Conservation (phyloP, 1,140 invertebrate species). For the Probaryconus sp. region DNA sequence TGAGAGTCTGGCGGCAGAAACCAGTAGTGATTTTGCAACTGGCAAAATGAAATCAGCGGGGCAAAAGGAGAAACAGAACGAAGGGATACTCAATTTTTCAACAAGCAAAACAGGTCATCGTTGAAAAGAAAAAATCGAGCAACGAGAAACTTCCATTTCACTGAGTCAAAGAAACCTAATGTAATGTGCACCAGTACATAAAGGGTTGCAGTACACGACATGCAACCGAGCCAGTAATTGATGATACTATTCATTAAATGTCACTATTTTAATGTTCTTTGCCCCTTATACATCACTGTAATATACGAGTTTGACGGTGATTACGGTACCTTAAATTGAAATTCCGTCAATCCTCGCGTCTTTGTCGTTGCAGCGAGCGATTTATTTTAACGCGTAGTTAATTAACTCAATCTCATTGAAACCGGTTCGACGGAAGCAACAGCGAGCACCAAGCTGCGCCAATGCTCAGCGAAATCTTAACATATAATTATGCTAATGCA, state of each 20-base stretch:
- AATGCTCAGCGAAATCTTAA: constrained; percentile 34
- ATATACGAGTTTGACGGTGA: constrained; percentile 51
- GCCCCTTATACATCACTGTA: constrained; percentile 45
- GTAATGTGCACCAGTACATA: constrained; percentile 44
- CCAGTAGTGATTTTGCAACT: constrained; percentile 35
- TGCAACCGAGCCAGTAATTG: constrained; percentile 57
- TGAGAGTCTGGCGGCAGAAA: constrained; percentile 9
- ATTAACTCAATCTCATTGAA: constrained; percentile 65
- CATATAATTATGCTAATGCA: constrained; percentile 61
- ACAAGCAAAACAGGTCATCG: constrained; percentile 51
- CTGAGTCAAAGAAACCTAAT: constrained; percentile 56
- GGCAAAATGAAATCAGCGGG: neutral
- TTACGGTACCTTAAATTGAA: constrained; percentile 64
- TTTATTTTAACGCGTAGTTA: constrained; percentile 66
- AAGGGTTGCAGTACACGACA: constrained; percentile 42
- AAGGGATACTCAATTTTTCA: constrained; percentile 49
- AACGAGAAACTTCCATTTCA: constrained; percentile 51
- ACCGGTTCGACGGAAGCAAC: constrained; percentile 61
- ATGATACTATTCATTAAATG: constrained; percentile 66
- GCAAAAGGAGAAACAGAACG: constrained; percentile 17
- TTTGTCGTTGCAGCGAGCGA: constrained; percentile 49
- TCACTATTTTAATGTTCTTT: constrained; percentile 63
- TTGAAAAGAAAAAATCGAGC: constrained; percentile 41
- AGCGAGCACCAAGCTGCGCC: neutral
- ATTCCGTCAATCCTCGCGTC: constrained; percentile 60